A percentile compares a stretch with the other conserved stretches of the same genome.
phyloP scores from a whole-genome alignment of 1,140 invertebrate genomes.

The Halotydeus destructor region DNA sequence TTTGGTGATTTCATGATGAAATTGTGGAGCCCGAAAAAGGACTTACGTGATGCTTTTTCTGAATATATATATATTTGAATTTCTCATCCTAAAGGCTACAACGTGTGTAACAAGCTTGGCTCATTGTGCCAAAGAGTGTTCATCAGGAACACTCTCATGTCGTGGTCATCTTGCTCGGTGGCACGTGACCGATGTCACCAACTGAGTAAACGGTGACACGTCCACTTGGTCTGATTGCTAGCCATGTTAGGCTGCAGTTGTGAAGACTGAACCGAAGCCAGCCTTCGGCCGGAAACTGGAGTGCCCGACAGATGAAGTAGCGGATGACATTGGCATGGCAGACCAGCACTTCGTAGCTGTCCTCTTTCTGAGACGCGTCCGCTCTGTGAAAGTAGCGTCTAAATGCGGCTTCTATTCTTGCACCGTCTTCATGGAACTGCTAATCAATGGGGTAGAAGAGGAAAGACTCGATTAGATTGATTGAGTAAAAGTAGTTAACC shows the following conservation, averaged over 20 bases:
- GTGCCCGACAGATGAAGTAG: conserved; percentile 84
- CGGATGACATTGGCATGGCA: conserved; percentile 97
- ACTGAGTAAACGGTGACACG: conserved; percentile 52
- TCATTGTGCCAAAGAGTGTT: too few relatives aligned
- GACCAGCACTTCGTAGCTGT: conserved; percentile 76
- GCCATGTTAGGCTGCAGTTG: conserved; percentile 79
- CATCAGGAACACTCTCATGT: too few relatives aligned
- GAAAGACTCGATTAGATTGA: not conserved
- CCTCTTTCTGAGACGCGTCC: conserved; percentile 44
- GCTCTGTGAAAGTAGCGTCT: conserved; percentile 82
- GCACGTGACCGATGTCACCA: conserved; percentile 76
- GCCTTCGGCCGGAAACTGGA: conserved; percentile 91
- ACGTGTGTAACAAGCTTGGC: too few relatives aligned
- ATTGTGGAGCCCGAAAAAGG: too few relatives aligned
- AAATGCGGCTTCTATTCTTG: conserved; percentile 90
- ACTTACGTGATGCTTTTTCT: too few relatives aligned
- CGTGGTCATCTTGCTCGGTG: conserved; percentile 20
- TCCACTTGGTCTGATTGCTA: conserved; percentile 63
- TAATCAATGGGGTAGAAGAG: conserved; percentile 4
- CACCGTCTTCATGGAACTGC: conserved; percentile 80
- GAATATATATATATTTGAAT: too few relatives aligned
- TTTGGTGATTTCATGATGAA: too few relatives aligned
- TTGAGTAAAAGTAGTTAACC: not conserved
- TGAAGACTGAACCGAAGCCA: conserved; percentile 80
- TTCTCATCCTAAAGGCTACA: too few relatives aligned